Percentiles rank a stretch among this genome's conserved stretches.
phyloP scores from a whole-genome alignment of 2,113 vertebrate genomes.

The Cettia cetti region DNA sequence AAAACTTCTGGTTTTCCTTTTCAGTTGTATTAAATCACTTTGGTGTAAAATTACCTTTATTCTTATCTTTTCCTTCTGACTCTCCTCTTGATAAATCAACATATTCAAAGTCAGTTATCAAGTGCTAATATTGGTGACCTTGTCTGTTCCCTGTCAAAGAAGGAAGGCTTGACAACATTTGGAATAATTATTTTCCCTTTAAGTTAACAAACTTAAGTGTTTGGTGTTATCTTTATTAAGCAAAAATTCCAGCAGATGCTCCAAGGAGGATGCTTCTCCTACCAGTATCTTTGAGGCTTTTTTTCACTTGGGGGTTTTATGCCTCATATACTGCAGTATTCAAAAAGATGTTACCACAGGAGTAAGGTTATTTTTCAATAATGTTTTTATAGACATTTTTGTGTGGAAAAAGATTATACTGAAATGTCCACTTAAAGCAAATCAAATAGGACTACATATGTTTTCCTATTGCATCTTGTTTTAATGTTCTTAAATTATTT shows the following conservation, averaged over 20 bases:
- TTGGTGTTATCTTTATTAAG: neutral
- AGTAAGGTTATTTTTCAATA: neutral
- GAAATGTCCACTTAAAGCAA: conserved; percentile 17
- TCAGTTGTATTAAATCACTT: neutral
- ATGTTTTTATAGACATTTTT: neutral
- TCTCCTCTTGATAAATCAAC: neutral
- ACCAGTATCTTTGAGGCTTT: neutral
- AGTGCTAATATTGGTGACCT: neutral
- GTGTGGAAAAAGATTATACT: neutral
- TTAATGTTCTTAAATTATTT: conserved; percentile 31
- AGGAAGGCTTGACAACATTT: neutral
- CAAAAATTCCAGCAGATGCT: neutral
- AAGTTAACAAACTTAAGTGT: neutral
- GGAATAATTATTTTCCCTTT: neutral
- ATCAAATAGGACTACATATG: neutral
- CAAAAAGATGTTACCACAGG: neutral
- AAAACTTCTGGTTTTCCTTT: neutral
- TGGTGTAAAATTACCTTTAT: neutral
- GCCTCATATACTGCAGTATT: neutral
- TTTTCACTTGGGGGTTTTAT: neutral
- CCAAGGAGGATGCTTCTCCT: neutral
- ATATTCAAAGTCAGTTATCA: neutral
- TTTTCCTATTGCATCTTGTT: conserved; percentile 12
- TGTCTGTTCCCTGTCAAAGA: neutral
- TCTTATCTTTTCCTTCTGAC: neutral